phyloP scores from a whole-genome alignment of 1,140 invertebrate species.

The Drosophila murphyi region DNA sequence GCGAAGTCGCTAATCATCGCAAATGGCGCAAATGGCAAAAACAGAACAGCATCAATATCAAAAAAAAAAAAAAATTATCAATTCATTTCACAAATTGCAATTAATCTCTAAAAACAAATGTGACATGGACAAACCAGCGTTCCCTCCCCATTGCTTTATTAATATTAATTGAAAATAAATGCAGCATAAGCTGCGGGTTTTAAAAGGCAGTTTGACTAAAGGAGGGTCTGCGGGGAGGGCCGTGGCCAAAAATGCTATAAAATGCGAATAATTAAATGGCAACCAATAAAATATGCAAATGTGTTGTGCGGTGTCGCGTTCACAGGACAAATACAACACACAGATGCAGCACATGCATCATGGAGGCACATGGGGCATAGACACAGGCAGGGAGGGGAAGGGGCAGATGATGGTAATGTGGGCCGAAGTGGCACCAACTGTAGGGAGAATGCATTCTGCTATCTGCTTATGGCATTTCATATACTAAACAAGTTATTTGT shows the following conservation, averaged over 20 bases:
- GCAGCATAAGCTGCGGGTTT: slow-evolving; percentile 67
- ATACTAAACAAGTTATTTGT: slow-evolving; percentile 53
- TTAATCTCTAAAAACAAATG: slow-evolving; percentile 64
- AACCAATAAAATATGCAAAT: slow-evolving; percentile 82
- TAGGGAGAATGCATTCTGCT: not conserved
- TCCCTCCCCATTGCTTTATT: slow-evolving; percentile 58
- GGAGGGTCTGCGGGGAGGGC: not conserved
- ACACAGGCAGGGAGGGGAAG: not conserved
- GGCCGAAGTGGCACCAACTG: not conserved
- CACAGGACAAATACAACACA: slow-evolving; percentile 19
- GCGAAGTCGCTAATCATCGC: not conserved
- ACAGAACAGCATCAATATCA: slow-evolving; percentile 17
- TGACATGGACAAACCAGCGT: not conserved
- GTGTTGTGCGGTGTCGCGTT: slow-evolving; percentile 53
- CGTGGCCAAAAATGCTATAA: slow-evolving; percentile 64
- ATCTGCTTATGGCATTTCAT: slow-evolving; percentile 40
- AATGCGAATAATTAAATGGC: slow-evolving; percentile 82
- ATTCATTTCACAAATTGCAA: slow-evolving; percentile 58
- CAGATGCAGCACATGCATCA: slow-evolving; percentile 29
- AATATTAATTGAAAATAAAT: slow-evolving; percentile 84
- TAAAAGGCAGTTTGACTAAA: slow-evolving; percentile 45
- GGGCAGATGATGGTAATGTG: not conserved
- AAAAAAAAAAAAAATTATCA: slow-evolving; percentile 21
- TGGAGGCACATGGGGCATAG: slow-evolving; percentile 7
- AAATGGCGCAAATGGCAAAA: slow-evolving; percentile 33